These are phyloP conservation scores for Tricholauxania praeusta DNA, from an alignment of 2,888 invertebrate genomes.

Conservation along the genomic window DNA sequence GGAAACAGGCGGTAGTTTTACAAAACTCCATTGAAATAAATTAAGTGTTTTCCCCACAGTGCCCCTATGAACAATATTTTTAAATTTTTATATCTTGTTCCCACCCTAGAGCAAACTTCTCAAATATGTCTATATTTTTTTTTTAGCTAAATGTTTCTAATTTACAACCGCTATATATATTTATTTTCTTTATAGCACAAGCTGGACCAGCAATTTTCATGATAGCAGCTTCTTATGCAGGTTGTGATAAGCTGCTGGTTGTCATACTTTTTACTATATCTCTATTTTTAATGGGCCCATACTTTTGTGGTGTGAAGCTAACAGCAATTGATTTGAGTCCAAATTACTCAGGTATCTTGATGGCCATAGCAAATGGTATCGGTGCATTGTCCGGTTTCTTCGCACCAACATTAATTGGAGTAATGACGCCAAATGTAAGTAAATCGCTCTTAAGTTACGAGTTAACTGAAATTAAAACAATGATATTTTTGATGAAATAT, in stretches of 20 bases:
- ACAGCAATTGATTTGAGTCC: constrained; percentile 75
- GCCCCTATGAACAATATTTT: no score
- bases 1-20: no score
- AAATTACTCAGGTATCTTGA: constrained; percentile 75
- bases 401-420: constrained; percentile 75
- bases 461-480: no score
- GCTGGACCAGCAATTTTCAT: constrained; percentile 70
- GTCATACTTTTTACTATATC: constrained; percentile 73
- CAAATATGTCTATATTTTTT: no score
- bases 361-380: constrained; percentile 77
- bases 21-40: no score
- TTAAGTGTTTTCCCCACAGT: no score
- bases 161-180: background rate
- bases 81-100: no score
- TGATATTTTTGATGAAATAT: no score
- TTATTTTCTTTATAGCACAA: no score
- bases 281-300: constrained; percentile 78
- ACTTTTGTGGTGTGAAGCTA: constrained; percentile 76
- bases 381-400: constrained; percentile 77
- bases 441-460: no score
- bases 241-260: constrained; percentile 72
- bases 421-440: constrained; percentile 74
- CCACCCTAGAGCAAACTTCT: no score
- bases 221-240: constrained; percentile 75
- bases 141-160: background rate